A percentile compares a stretch with the other conserved stretches of the same genome.
Conservation (phyloP, 2,888 invertebrate species). For the Lepidochrysops patricia region DNA sequence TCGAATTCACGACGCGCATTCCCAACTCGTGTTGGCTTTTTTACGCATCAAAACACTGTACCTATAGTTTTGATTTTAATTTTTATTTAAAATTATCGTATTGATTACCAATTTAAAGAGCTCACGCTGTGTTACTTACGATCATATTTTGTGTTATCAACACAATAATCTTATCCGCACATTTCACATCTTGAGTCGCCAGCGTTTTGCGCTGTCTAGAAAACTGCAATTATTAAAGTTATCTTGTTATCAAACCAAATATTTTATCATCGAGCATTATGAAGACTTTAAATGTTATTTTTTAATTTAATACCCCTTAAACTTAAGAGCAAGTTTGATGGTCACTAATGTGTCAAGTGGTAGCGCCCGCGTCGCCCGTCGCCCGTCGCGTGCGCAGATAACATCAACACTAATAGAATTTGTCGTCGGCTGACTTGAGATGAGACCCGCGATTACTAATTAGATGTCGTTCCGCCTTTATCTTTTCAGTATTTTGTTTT, state of each 20-base stretch:
- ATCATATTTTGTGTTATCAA: not conserved
- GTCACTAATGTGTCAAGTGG: not conserved
- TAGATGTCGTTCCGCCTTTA: conserved; percentile 66
- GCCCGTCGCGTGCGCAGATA: conserved; percentile 43
- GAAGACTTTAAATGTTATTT: too few relatives aligned
- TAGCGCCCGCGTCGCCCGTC: conserved; percentile 20
- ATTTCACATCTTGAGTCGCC: too few relatives aligned
- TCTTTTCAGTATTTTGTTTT: conserved; percentile 32
- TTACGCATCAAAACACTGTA: conserved; percentile 9
- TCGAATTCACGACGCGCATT: conserved; percentile 66
- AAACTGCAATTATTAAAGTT: not conserved
- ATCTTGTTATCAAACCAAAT: too few relatives aligned
- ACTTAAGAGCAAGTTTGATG: not conserved
- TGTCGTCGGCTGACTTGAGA: conserved; percentile 53
- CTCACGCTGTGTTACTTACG: not conserved
- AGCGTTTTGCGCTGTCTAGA: not conserved
- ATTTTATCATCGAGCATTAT: not conserved
- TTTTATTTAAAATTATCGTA: not conserved
- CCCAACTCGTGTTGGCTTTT: conserved; percentile 38
- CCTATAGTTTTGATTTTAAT: not conserved
- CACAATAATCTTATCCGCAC: not conserved
- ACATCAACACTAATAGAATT: conserved; percentile 54
- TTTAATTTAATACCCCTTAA: not conserved
- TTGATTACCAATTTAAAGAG: not conserved
- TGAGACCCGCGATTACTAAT: conserved; percentile 67